Conservation (phyloP, 1,140 invertebrate species). For the Aphelinus atriplicis region DNA sequence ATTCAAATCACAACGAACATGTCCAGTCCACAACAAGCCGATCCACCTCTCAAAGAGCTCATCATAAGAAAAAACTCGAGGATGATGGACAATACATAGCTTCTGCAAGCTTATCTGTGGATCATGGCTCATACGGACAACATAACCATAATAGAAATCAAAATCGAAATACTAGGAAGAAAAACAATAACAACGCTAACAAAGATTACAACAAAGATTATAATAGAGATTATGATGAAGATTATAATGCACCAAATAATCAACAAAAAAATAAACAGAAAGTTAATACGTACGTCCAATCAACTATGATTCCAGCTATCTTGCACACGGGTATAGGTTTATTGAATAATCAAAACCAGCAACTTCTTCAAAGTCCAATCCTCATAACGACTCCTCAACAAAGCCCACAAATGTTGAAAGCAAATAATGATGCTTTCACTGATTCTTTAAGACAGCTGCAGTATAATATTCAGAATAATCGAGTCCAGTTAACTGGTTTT, state of each 20-base stretch:
- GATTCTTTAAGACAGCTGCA: slow-evolving; percentile 55
- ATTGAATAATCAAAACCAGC: slow-evolving; percentile 41
- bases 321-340: slow-evolving; percentile 49
- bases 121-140: slow-evolving; percentile 35
- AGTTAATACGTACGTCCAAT: slow-evolving; percentile 49
- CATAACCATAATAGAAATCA: slow-evolving; percentile 31
- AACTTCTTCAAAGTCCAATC: slow-evolving; percentile 41
- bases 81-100: slow-evolving; percentile 44
- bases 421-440: slow-evolving; percentile 49
- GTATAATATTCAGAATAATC: slow-evolving; percentile 49
- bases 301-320: slow-evolving; percentile 52
- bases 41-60: neutral
- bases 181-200: neutral
- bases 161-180: slow-evolving; percentile 10
- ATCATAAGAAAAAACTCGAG: slow-evolving; percentile 16
- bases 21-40: neutral
- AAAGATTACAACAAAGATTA: neutral
- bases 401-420: slow-evolving; percentile 49
- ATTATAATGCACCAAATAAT: slow-evolving; percentile 21
- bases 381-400: slow-evolving; percentile 40
- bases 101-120: slow-evolving; percentile 49
- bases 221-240: slow-evolving; percentile 25
- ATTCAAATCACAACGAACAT: slow-evolving; percentile 1
- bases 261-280: slow-evolving; percentile 45
- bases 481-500: slow-evolving; percentile 33